phyloP scores from a whole-genome alignment of 2,797 vertebrate genomes.

The Jordanella pulchra region DNA sequence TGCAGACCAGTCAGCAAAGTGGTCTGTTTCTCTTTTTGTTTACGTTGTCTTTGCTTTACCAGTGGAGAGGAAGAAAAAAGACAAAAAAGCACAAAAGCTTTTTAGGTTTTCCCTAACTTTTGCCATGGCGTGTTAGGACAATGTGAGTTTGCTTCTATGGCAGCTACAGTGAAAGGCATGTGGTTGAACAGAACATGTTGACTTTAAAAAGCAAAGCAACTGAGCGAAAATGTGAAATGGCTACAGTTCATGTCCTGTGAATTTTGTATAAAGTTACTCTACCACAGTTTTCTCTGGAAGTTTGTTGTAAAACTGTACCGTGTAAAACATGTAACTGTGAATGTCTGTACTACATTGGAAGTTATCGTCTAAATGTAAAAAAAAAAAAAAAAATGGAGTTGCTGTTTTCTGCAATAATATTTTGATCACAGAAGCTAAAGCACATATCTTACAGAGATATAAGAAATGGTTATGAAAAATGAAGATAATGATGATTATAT shows the following conservation, averaged over 20 bases:
- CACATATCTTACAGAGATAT: conserved; percentile 91
- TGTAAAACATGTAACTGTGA: conserved; percentile 95
- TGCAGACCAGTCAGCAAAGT: conserved; percentile 67
- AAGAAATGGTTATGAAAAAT: conserved; percentile 78
- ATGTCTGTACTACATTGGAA: conserved; percentile 89
- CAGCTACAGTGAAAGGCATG: conserved; percentile 85
- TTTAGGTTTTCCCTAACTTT: conserved; percentile 76
- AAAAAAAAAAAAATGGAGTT: conserved; percentile 78
- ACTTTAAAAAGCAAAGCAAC: conserved; percentile 85
- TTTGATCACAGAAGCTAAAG: conserved; percentile 95
- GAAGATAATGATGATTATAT: conserved; percentile 79
- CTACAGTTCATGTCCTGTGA: conserved; percentile 87
- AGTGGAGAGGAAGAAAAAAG: conserved; percentile 29
- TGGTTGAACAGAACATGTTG: conserved; percentile 78
- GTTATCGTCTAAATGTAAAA: conserved; percentile 93
- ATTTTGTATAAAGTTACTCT: conserved; percentile 86
- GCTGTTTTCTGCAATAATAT: conserved; percentile 97
- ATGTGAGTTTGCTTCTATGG: conserved; percentile 84
- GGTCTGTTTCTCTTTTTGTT: conserved; percentile 75
- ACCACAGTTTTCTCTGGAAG: conserved; percentile 86
- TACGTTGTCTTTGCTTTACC: conserved; percentile 75
- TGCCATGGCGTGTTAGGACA: conserved; percentile 76
- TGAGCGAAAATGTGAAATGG: conserved; percentile 89
- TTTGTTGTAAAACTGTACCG: conserved; percentile 91
- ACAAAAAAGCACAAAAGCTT: conserved; percentile 79